Percentiles rank a stretch among this genome's conserved stretches.
Evolutionary conservation across 2,797 vertebrate genomes (phyloP).

Genomic region (Valencia hispanica): DNA sequence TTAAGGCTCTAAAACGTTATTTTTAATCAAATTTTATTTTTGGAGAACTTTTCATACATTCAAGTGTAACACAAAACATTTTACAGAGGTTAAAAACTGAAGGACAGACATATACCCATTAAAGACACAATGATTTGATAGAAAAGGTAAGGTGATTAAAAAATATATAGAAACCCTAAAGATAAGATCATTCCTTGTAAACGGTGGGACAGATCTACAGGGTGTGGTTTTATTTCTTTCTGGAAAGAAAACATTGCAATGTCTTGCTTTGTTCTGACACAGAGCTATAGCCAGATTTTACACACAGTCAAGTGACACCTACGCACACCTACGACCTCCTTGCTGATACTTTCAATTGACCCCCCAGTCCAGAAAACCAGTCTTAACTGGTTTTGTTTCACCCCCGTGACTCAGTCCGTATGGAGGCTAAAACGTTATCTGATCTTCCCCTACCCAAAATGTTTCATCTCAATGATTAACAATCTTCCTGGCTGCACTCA

Average conservation of each 20-base stretch:
- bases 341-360: not conserved
- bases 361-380: not conserved
- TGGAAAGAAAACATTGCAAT: not conserved
- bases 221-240: not conserved
- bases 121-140: no score
- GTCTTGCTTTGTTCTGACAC: not conserved
- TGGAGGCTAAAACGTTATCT: not conserved
- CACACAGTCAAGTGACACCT: not conserved
- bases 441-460: not conserved
- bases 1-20: no score
- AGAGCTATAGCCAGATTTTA: not conserved
- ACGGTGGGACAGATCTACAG: not conserved
- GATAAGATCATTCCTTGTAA: no score
- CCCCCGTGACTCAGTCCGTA: not conserved
- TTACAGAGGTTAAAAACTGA: no score
- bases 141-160: no score
- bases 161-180: no score
- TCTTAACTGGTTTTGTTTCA: not conserved
- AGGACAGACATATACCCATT: no score
- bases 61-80: no score
- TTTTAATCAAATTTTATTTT: no score
- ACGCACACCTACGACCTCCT: not conserved
- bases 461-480: not conserved
- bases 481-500: not conserved
- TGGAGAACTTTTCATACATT: no score